Evolutionary conservation across 1,140 invertebrate genomes (phyloP), one percentile per base, ranked within the genome.

Genomic region (Papilio glaucus): DNA sequence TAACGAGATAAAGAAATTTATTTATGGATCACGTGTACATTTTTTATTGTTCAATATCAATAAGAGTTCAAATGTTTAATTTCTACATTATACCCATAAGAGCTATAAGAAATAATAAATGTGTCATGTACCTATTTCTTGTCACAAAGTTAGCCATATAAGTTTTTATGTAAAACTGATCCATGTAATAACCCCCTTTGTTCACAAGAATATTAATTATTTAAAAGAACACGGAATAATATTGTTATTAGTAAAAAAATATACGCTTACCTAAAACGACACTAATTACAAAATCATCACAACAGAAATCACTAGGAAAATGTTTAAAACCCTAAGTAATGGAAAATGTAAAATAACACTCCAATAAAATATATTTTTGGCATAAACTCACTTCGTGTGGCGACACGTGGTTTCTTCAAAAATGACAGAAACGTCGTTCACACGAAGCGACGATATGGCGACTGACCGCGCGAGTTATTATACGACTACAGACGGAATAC

Each of bases 401-500:
- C 26, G 67, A 69, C 67, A 69, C 67, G 67, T 69, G 67, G 67
- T 69, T 53, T 69, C 67, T 69, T 69, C 67, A n/a, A 69, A 49
- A 49, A 29, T 26, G 8, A 9, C 13, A 18, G 13, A 69, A 33
- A 49, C 24, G 67, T 69, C 21, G 21, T n/a, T 9, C 39, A 10
- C 24, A 33, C 24, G 67, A 53, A 69, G 42, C 24, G 24, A 21
- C 26, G 67, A 42, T 33, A 69, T 78, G 77, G 77, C 81, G 82
- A 84, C 81, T 67, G 71, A 71, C 71, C 72, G 68, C 67, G 74
- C 76, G 76, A 79, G 21, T 18, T 57, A 49, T 49, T 83, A 77
- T 72, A 72, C 75, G 74, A 79, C 73, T 78, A 76, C 69, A 69
- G 76, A 79, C 70, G 67, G 79, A 82, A 82, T 82, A 78, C 75